A percentile compares a stretch with the other conserved stretches of the same genome.
phyloP scores from a whole-genome alignment of 30 jellyfish, hydroid and myxozoan genomes.

The Aurelia sp. region DNA sequence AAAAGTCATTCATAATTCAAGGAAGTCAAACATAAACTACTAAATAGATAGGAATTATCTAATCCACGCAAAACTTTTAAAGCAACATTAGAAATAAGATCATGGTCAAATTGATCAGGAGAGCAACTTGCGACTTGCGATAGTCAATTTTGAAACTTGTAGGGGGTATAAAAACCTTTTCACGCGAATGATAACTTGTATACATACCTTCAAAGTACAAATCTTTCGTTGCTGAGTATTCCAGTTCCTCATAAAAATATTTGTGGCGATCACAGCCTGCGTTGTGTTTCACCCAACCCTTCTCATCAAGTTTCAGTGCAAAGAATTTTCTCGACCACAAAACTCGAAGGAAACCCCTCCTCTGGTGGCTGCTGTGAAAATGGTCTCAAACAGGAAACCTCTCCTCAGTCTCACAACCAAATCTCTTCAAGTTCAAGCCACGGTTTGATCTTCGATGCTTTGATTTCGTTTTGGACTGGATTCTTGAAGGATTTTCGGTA shows the following conservation, averaged over 20 bases:
- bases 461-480: too few species aligned
- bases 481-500: too few species aligned
- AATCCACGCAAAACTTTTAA: too few species aligned
- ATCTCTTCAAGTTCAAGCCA: neutral
- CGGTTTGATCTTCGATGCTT: too few species aligned
- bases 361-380: slow-evolving; percentile 47
- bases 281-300: slow-evolving; percentile 3
- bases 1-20: slow-evolving; percentile 1
- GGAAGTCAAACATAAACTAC: slow-evolving; percentile 49
- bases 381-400: slow-evolving; percentile 28
- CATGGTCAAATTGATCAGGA: too few species aligned
- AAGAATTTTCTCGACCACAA: slow-evolving; percentile 9
- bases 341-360: slow-evolving; percentile 82
- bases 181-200: too few species aligned
- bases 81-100: too few species aligned
- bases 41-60: neutral
- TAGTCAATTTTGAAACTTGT: neutral
- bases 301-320: neutral
- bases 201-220: too few species aligned
- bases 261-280: too few species aligned
- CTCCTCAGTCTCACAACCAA: neutral
- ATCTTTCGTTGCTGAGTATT: too few species aligned
- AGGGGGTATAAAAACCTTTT: neutral
- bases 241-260: too few species aligned
- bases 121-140: too few species aligned